Base-by-base conservation (phyloP, 2,888 invertebrate genomes). In the Hedychridium roseum region DNA sequence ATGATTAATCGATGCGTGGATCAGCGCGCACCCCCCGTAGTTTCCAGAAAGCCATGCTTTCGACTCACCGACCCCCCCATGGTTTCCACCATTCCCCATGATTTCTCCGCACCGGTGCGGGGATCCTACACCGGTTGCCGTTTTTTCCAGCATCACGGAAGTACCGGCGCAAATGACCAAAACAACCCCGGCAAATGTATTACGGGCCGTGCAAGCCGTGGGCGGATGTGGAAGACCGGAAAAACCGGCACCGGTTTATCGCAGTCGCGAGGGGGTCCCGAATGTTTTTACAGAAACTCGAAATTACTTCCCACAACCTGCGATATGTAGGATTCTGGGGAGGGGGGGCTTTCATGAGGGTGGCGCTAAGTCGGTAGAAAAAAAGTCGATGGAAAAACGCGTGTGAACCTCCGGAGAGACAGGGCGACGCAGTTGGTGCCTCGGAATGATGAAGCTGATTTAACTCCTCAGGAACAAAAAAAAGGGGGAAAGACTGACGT, bases 1-100 rank as follows among this genome's bases (percentile, higher is more conserved):
- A 73, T 75, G 75, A 75, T 75, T 75, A 75, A 75, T 75, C 75
- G 75, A 70, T 66, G 56, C 52, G 50, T 57, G 61, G 64, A 64
- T 61, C 59, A 50, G 46, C 39, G 42, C 43, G 51, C 43, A 31
- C 38, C 49, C 54, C 54, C 64, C 23, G 49, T 11, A 49, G 57
- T 60, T 52, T 57, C 54, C 60, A 50, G 39, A 41, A 48, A 46
- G n/a, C n/a, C n/a, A n/a, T n/a, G n/a, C n/a, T 51, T 36, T 44
- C 27, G 21, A 48, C 18, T 42, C 15, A 21, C 23, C 16, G 26
- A 7, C 37, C 27, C 35, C 32, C 42, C 40, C 43, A 46, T 40
- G 16, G 28, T 34, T 31, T 41, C 6, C 32, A 2, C 40, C 34
- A 41, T 38, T 34, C 23, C 27, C 27, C 26, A 11, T 6, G n/a